Base-by-base conservation (phyloP, 2,888 invertebrate genomes). In the Sicus ferrugineus region DNA sequence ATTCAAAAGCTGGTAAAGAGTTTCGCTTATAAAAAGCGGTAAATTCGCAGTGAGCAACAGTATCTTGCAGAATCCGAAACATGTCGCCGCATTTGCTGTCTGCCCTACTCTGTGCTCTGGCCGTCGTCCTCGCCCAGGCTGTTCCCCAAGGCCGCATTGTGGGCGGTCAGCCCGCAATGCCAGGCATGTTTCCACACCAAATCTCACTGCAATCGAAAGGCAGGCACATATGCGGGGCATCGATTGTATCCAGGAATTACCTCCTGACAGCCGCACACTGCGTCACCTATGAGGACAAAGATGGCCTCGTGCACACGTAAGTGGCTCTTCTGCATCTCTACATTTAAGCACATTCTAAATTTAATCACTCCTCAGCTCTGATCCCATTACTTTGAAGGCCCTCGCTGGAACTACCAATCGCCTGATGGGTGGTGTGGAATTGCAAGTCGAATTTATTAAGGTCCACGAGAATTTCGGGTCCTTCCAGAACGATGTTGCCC, bases 111-210 rank as follows among this genome's bases (percentile, higher is more conserved):
- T 2, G 48, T 14, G n/a, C 2, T 7, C 9, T 48, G 4, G n/a
- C 72, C 2, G 9, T 72, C 50, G 61, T 38, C 14, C 28, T 71
- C 23, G 67, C 69, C 9, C 1, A 68, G 1, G 75, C 77, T 6
- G 74, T 73, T 9, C 77, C 79, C 3, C 63, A 65, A 11, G 75
- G 75, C 0, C 81, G 81, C 9, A 73, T 81, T 58, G 80, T 81
- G 14, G 83, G 81, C 21, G 85, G 85, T 11, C 65, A 67, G 1
- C 75, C 79, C 69, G 85, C 84, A 9, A 64, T 38, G 3, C 58
- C 68, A 26, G 80, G 77, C 7, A 79, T 83, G 70, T 84, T 83
- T 73, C 81, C 84, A 0, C 79, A 83, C 74, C 83, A 84, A 78
- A 75, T 83, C 16, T 84, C 85, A 9, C 58, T 83, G 59, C 74